Conservation (phyloP, 2,797 vertebrate species). For the Selene dorsalis region DNA sequence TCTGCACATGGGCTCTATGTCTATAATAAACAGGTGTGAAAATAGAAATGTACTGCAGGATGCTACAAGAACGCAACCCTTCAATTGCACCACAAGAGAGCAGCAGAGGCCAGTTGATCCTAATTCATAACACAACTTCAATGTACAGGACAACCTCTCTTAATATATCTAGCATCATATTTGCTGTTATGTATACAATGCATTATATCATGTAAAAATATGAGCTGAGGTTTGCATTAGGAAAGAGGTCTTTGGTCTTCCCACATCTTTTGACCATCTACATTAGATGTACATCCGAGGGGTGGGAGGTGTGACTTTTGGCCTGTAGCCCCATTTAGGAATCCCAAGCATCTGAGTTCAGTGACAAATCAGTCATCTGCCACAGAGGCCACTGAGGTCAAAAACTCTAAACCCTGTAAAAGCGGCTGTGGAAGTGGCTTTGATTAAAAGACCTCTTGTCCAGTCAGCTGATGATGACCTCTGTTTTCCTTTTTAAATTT, state of each 20-base stretch:
- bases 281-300: background rate
- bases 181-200: too few species aligned
- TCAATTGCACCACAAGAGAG: conserved; percentile 66
- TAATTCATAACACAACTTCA: background rate
- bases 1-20: background rate
- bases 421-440: conserved; percentile 50
- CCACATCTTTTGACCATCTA: background rate
- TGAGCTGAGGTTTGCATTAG: background rate
- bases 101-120: conserved; percentile 57
- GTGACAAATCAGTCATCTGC: conserved; percentile 28
- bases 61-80: background rate
- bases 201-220: background rate
- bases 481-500: background rate
- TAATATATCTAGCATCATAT: background rate
- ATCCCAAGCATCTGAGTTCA: conserved; percentile 21
- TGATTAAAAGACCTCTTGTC: conserved; percentile 40
- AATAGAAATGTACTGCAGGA: background rate
- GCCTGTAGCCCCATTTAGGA: conserved; percentile 7
- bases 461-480: conserved; percentile 37
- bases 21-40: background rate
- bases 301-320: background rate
- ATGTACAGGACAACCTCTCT: background rate
- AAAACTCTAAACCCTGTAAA: conserved; percentile 36
- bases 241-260: too few species aligned
- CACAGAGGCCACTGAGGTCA: conserved; percentile 49